phyloP scores from a whole-genome alignment of 2,797 vertebrate genomes.

The Lithobates sylvaticus region DNA sequence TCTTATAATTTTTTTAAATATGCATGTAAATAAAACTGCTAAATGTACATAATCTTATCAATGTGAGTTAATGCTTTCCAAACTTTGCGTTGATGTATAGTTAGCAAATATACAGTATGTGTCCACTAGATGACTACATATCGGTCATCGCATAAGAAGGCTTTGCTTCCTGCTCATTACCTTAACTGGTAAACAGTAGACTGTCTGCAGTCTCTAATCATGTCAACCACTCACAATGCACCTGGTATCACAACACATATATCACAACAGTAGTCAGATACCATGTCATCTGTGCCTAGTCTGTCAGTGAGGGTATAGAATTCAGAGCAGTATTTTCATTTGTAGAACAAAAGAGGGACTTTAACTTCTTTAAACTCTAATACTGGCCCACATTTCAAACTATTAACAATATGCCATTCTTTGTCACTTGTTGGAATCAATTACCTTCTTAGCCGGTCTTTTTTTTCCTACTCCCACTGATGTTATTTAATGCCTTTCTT shows the following conservation, averaged over 20 bases:
- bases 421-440: background rate
- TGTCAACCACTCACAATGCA: no score
- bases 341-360: background rate
- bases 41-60: no score
- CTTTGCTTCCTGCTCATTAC: background rate
- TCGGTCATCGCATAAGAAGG: background rate
- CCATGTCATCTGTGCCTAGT: no score
- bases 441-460: background rate
- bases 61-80: no score
- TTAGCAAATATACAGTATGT: background rate
- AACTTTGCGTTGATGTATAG: no score
- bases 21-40: no score
- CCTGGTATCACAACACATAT: no score
- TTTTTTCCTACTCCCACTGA: background rate
- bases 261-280: no score
- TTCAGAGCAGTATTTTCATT: background rate
- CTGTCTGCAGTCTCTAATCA: no score
- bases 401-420: background rate
- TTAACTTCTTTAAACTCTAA: background rate
- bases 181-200: background rate
- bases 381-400: background rate
- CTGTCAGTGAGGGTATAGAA: no score
- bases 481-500: background rate
- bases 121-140: background rate
- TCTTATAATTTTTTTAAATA: no score